Percentiles rank a stretch among this genome's conserved stretches.
phyloP scores from a whole-genome alignment of 2,113 vertebrate species.

The Propithecus coquereli region DNA sequence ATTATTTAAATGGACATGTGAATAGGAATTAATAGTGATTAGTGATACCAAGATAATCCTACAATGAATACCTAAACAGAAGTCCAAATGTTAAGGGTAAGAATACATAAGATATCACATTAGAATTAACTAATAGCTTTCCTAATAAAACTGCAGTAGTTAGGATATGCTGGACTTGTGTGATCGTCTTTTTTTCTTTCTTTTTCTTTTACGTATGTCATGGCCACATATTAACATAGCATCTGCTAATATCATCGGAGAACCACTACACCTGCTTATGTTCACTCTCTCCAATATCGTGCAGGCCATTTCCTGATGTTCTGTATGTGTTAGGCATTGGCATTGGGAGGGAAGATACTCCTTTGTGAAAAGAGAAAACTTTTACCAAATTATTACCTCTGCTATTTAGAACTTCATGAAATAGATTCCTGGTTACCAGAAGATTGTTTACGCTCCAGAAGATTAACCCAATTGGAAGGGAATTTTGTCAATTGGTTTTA shows the following conservation, averaged over 20 bases:
- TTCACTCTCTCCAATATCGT: fast-evolving
- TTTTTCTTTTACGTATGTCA: not conserved
- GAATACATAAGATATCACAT: not conserved
- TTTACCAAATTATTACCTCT: not conserved
- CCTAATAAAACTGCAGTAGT: not conserved
- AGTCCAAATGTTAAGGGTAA: not conserved
- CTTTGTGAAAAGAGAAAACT: not conserved
- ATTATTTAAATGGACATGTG: not conserved
- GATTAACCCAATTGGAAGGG: not conserved
- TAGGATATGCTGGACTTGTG: not conserved
- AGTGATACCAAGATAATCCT: not conserved
- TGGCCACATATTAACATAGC: fast-evolving
- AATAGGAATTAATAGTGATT: not conserved
- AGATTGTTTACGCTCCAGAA: not conserved
- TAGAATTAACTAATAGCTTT: not conserved
- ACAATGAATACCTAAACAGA: not conserved
- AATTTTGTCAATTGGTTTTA: not conserved
- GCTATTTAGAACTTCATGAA: not conserved
- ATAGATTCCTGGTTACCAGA: not conserved
- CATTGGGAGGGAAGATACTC: not conserved
- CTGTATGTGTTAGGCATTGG: not conserved
- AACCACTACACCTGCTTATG: fast-evolving
- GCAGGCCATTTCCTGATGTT: not conserved
- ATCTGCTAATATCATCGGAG: too few species aligned
- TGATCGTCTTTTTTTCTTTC: not conserved